These are phyloP conservation scores for Phymorhynchus buccinoides DNA, from an alignment of 1,140 invertebrate genomes.

Conservation along the genomic window DNA sequence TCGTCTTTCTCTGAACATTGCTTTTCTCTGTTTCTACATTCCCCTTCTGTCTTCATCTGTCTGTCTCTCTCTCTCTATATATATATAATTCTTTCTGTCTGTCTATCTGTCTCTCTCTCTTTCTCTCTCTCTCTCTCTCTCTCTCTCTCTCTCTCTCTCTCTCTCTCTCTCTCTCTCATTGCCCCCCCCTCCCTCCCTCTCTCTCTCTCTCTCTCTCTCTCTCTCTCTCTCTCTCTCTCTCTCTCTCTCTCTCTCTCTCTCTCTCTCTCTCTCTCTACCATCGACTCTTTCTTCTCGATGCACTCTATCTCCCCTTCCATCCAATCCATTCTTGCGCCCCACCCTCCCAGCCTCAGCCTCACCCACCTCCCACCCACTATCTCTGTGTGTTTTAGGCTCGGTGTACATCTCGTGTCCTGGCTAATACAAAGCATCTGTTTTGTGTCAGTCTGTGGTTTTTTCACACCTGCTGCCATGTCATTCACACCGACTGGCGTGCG, in stretches of 20 bases:
- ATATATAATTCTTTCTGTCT: background rate
- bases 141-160: too few relatives aligned
- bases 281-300: background rate
- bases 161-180: too few relatives aligned
- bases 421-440: too few relatives aligned
- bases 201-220: background rate
- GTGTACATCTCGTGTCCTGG: too few relatives aligned
- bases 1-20: too few relatives aligned
- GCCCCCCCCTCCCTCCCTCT: background rate
- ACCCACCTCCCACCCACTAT: background rate
- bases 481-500: too few relatives aligned
- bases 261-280: background rate
- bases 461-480: too few relatives aligned
- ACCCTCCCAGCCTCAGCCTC: conserved; percentile 5
- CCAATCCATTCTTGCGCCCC: background rate
- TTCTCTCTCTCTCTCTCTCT: too few relatives aligned
- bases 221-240: background rate
- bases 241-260: background rate
- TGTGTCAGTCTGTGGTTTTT: too few relatives aligned
- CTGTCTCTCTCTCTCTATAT: background rate
- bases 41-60: background rate
- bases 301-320: background rate
- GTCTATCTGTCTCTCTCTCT: too few relatives aligned
- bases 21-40: too few relatives aligned
- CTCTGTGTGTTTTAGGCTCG: too few relatives aligned